phyloP scores from a whole-genome alignment of 2,797 vertebrate genomes.

The Astyanax mexicanus region DNA sequence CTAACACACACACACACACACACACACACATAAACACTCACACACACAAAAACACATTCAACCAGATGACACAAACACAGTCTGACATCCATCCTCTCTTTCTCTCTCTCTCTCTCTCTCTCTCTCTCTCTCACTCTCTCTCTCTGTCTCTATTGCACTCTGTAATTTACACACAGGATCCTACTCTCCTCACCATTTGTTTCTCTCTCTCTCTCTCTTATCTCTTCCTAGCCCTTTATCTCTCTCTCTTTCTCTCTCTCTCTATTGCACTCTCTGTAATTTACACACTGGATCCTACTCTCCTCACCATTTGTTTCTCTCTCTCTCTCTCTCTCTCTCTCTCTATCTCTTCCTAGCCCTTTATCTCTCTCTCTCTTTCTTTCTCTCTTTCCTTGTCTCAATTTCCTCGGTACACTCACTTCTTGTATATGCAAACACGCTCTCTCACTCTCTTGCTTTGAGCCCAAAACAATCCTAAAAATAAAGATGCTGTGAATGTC shows the following conservation, averaged over 20 bases:
- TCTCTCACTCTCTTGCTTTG: conserved; percentile 17
- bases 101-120: conserved; percentile 13
- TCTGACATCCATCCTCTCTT: conserved; percentile 5
- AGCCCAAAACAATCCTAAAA: neutral
- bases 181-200: neutral
- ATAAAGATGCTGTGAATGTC: too few species aligned
- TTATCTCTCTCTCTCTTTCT: conserved; percentile 13
- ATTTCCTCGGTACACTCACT: neutral
- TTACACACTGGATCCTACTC: neutral
- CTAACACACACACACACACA: neutral
- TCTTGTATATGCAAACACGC: conserved; percentile 26
- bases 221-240: conserved; percentile 36
- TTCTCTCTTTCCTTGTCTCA: too few species aligned
- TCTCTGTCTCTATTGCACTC: neutral
- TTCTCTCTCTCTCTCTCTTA: conserved; percentile 12
- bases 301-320: neutral
- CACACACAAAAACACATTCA: conserved; percentile 9
- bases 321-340: conserved; percentile 36
- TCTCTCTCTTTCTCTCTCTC: conserved; percentile 6
- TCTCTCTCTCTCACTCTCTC: conserved; percentile 43
- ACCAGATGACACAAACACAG: conserved; percentile 15
- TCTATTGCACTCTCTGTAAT: neutral
- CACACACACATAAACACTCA: conserved; percentile 18
- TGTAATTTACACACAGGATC: neutral
- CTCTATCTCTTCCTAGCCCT: neutral